Evolutionary conservation across 1,140 invertebrate species (phyloP).

Genomic region (Achroia grisella): DNA sequence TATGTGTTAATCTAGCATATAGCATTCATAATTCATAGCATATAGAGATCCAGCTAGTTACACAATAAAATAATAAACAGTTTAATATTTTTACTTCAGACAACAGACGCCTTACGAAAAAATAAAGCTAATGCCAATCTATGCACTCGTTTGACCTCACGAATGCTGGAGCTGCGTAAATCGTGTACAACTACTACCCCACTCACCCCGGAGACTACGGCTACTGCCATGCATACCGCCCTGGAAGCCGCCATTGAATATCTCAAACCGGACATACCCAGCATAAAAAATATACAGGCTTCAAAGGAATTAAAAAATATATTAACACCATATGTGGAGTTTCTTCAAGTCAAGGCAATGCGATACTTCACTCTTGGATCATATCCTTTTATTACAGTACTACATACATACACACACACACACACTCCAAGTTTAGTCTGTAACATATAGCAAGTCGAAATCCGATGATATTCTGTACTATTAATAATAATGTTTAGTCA

Average conservation of each 20-base stretch:
- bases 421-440: no score
- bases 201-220: constrained; percentile 51
- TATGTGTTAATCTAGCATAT: background rate
- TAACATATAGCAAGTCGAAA: no score
- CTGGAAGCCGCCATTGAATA: constrained; percentile 43
- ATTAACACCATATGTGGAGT: constrained; percentile 48
- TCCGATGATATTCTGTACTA: no score
- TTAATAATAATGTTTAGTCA: no score
- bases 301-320: constrained; percentile 32
- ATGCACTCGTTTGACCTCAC: constrained; percentile 38
- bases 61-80: no score
- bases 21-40: background rate
- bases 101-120: constrained; percentile 54
- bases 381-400: constrained; percentile 74
- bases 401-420: no score
- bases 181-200: constrained; percentile 52
- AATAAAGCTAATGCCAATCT: constrained; percentile 44
- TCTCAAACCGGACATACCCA: constrained; percentile 56
- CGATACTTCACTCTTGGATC: constrained; percentile 58
- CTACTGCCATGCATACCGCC: constrained; percentile 54
- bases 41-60: no score
- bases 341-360: constrained; percentile 50
- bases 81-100: constrained; percentile 27
- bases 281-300: constrained; percentile 35
- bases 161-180: constrained; percentile 54